Base-by-base conservation (phyloP, 2,888 invertebrate species). In the Acronicta psi region DNA sequence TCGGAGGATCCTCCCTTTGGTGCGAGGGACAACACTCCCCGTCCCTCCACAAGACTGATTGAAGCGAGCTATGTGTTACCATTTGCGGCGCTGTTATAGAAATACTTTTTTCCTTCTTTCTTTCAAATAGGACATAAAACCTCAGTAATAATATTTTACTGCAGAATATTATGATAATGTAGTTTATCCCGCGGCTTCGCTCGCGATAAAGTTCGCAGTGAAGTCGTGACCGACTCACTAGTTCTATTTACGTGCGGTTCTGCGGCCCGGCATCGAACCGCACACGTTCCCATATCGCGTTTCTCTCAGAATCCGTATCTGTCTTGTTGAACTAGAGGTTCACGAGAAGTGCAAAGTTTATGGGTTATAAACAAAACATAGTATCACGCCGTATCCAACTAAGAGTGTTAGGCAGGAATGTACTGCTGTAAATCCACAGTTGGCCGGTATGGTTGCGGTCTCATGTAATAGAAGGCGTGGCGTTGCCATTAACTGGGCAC, bases 221-320 rank as follows among this genome's bases (percentile, higher is more conserved):
- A 45, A 77, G 70, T 73, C 73, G 73, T 73, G 73, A 73, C 73
- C 77, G 51, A 60, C 59, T 57, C 54, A 62, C 74, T 74, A 74
- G 63, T 69, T 69, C 73, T 74, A 69, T 77, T 69, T 73, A 74
- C 69, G 54, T 61, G 20, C 51, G 34, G 29, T 36, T 42, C 31
- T 16, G 18, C 51, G 29, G 31, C 37, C 47, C 31, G 37, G 58
- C 25, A 44, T 34, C 47, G 49, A 73, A 73, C 70, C 49, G 7
- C 43, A 37, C 65, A 64, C 60, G 45, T 50, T 69, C 20, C 56
- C 47, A 46, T 73, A 69, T 77, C 74, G 73, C 53, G 43, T 77
- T 56, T 60, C 59, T 69, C 53, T 54, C 51, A 46, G 40, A 53
- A 53, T 53, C 40, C 57, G 17, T 55, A 55, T 57, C 54, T 47